These are phyloP conservation scores for Pectinophora gossypiella DNA, from an alignment of 1,140 invertebrate species.

Conservation along the genomic window DNA sequence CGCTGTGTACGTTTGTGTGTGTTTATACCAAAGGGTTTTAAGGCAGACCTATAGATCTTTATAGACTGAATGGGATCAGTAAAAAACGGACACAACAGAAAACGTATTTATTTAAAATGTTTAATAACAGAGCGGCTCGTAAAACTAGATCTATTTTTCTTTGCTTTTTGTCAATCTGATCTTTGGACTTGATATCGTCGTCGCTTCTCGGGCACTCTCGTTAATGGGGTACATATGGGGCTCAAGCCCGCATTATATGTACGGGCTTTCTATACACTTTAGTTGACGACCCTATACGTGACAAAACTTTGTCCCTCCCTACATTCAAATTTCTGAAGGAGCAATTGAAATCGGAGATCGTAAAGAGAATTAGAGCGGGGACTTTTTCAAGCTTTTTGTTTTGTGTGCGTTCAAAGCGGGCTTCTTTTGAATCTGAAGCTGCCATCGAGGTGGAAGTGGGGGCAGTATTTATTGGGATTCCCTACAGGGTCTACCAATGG, in stretches of 20 bases:
- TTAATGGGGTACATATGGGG: conserved; percentile 70
- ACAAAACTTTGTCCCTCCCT: conserved; percentile 72
- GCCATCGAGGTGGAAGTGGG: conserved; percentile 68
- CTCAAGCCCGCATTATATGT: conserved; percentile 64
- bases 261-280: conserved; percentile 40
- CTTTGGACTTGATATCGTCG: conserved; percentile 62
- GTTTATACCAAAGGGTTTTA: conserved; percentile 59
- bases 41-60: conserved; percentile 39
- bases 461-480: conserved; percentile 69
- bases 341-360: conserved; percentile 75
- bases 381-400: conserved; percentile 68
- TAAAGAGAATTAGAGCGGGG: conserved; percentile 73
- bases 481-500: conserved; percentile 68
- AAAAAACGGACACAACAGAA: conserved; percentile 49
- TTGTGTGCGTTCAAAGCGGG: conserved; percentile 59
- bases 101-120: conserved; percentile 64
- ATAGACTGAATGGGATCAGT: conserved; percentile 45
- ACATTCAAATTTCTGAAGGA: conserved; percentile 74
- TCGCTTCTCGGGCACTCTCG: conserved; percentile 55
- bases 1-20: conserved; percentile 37
- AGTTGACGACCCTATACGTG: conserved; percentile 61
- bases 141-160: conserved; percentile 56
- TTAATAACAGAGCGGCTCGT: conserved; percentile 68
- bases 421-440: conserved; percentile 71
- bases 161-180: conserved; percentile 64